Evolutionary conservation across 35 echinoderm and acorn worm genomes (phyloP).

Genomic region (Ptychodera flava): DNA sequence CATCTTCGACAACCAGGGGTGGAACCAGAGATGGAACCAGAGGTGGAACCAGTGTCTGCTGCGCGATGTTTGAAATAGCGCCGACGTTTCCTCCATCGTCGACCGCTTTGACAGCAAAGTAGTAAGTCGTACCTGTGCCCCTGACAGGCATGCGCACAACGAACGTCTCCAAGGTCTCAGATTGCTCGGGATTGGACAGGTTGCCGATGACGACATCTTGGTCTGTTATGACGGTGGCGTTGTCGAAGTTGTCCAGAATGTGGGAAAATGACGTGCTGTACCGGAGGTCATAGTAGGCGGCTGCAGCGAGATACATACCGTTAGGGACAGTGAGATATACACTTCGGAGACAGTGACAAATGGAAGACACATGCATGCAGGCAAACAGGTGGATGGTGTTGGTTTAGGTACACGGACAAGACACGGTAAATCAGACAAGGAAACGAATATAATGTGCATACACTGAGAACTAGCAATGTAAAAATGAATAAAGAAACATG

Average conservation of each 20-base stretch:
- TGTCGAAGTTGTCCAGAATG: constrained; percentile 13
- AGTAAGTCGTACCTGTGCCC: constrained; percentile 15
- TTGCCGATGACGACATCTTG: constrained; percentile 10
- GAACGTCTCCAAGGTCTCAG: constrained; percentile 1
- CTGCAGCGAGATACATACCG: neutral
- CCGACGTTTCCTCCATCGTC: constrained; percentile 28
- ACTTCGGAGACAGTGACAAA: no score
- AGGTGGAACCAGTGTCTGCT: neutral
- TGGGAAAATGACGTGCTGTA: neutral
- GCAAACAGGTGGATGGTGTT: no score
- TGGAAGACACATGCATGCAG: no score
- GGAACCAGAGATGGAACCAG: no score
- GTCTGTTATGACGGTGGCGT: neutral
- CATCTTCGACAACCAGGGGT: no score
- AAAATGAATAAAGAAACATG: no score
- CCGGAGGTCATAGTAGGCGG: constrained; percentile 26
- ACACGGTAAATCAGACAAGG: no score
- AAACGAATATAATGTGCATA: no score
- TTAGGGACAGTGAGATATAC: no score
- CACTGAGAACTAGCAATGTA: no score
- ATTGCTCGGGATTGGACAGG: neutral
- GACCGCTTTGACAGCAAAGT: constrained; percentile 18
- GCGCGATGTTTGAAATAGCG: constrained; percentile 34
- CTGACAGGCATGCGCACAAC: neutral
- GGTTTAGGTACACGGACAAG: no score